Conservation (phyloP, 2,888 invertebrate genomes). For the Zaprionus lineosus region DNA sequence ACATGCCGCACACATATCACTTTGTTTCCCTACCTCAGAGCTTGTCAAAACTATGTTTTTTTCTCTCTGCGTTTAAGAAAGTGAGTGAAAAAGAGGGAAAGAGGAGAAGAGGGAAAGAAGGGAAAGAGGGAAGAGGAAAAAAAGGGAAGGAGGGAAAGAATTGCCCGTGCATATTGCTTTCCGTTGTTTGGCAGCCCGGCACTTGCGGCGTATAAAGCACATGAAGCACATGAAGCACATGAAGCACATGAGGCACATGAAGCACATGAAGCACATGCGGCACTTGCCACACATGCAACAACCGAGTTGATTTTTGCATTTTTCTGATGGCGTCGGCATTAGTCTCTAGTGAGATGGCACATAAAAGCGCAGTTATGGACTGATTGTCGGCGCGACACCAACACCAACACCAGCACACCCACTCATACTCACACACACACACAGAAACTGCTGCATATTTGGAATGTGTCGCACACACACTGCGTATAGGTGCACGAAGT, state of each 20-base stretch:
- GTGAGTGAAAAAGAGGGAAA: slow-evolving; percentile 21
- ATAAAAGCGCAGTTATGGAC: slow-evolving; percentile 70
- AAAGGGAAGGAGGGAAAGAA: slow-evolving; percentile 22
- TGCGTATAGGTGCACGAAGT: slow-evolving; percentile 26
- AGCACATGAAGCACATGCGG: too few relatives aligned
- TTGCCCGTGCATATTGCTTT: slow-evolving; percentile 61
- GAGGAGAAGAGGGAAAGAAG: too few relatives aligned
- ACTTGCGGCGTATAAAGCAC: slow-evolving; percentile 28
- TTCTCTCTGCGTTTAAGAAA: slow-evolving; percentile 36
- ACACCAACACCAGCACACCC: neutral
- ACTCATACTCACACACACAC: neutral
- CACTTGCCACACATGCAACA: slow-evolving; percentile 48
- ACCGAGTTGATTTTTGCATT: slow-evolving; percentile 72
- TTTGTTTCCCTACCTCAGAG: slow-evolving; percentile 31
- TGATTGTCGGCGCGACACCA: slow-evolving; percentile 54
- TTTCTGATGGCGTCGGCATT: slow-evolving; percentile 69
- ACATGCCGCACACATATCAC: slow-evolving; percentile 66
- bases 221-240: too few relatives aligned
- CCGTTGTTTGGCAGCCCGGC: slow-evolving; percentile 48
- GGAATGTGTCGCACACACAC: slow-evolving; percentile 15
- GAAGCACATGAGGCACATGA: too few relatives aligned
- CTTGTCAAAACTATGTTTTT: slow-evolving; percentile 59
- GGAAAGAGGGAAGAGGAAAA: slow-evolving; percentile 17
- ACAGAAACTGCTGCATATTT: slow-evolving; percentile 1
- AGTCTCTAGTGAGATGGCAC: slow-evolving; percentile 73